Conservation (phyloP, 2,888 invertebrate genomes). For the Epicampocera succincta region DNA sequence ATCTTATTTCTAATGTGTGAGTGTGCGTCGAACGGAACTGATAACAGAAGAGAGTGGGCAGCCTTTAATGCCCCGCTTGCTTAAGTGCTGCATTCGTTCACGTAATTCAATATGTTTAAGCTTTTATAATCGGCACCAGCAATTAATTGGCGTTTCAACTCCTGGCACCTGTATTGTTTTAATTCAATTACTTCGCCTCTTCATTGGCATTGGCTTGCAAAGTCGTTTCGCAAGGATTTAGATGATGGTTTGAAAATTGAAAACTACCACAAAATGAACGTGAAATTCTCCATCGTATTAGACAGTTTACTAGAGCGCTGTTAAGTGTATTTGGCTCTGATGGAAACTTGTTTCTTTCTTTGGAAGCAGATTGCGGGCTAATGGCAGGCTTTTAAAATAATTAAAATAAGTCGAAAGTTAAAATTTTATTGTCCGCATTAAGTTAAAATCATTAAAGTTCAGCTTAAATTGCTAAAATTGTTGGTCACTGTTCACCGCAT, state of each 20-base stretch:
- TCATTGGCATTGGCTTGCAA: not conserved
- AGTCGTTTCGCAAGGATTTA: not conserved
- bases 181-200: not conserved
- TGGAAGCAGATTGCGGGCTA: no score
- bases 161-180: not conserved
- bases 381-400: no score
- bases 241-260: not conserved
- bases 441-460: not conserved
- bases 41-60: no score
- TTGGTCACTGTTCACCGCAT: slow-evolving; percentile 40
- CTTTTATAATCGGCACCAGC: not conserved
- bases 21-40: no score
- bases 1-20: not conserved
- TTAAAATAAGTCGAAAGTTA: no score
- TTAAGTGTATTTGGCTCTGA: no score
- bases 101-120: not conserved
- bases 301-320: no score
- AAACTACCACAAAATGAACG: not conserved
- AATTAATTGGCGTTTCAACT: not conserved
- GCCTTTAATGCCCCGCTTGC: not conserved
- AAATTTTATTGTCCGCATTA: not conserved
- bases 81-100: not conserved
- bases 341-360: no score
- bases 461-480: slow-evolving; percentile 7
- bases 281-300: no score